Evolutionary conservation across 2,113 vertebrate species (phyloP), one percentile per base, ranked within the genome.

Genomic region (Morphnarchus princeps): DNA sequence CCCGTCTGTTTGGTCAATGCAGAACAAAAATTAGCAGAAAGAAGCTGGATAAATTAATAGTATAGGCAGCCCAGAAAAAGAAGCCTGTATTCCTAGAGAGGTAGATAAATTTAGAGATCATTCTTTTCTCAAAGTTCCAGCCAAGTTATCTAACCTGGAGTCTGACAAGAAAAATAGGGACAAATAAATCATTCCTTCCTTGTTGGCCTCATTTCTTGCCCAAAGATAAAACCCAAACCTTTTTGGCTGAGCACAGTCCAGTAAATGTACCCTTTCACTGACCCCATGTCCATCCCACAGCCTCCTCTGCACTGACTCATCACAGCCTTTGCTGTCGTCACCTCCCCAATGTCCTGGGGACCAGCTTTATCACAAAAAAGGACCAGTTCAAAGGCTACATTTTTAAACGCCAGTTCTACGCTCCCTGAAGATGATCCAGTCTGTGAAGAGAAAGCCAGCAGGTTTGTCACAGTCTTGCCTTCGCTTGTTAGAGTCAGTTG

Each of bases 391-490:
- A 71, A 96, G 31, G 34, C 20, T 50, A 5, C 11, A 12, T 29
- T 93, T 69, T 73, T 43, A 89, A 58, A 66, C 31, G 40, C 11
- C 38, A 50, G 16, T 55, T 36, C 66, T 58, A 18, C 1, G 5
- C 34, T 79, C 15, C 40, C 28, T 57, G 49, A 79, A 72, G 74
- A 54, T 26, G 45, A 91, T 72, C 54, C 71, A 65, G 5, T 25
- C 28, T 42, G 36, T 0, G 5, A 82, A 76, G 66, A 85, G 54
- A 82, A 96, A 93, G 88, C 82, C 12, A 17, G 66, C 85, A 94
- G 65, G 82, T 91, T 76, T 82, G 82, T 93, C 74, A 55, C 52
- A 77, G 63, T 83, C 73, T 88, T 93, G 95, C 93, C 96, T 92
- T 95, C 62, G 45, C 84, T 87, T 50, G 70, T 97, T 94, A 85